Base-by-base conservation (phyloP, 2,888 invertebrate genomes). In the Pilophorus perplexus region DNA sequence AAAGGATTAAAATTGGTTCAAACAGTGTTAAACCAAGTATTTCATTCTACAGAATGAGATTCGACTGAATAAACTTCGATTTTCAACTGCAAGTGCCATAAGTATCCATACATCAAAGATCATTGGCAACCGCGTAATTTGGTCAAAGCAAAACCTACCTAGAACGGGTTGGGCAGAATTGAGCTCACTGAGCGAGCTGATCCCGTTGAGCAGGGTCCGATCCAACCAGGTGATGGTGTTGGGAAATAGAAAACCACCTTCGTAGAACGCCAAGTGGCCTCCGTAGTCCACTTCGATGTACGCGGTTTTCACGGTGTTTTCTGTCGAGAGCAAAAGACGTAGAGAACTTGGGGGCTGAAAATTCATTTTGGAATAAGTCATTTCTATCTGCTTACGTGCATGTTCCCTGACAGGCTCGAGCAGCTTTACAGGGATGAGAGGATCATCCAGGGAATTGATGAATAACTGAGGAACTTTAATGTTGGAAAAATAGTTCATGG, bases 181-280 rank as follows among this genome's bases (percentile, higher is more conserved):
- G 8, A 62, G 48, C 28, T 64, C 64, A 23, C 54, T 84, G 27
- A 90, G 76, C 1, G 89, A 87, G 10, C 89, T 89, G 1, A 88
- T 85, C 68, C 92, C 80, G 1, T 91, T 85, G 1, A 93, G 88
- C n/a, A 93, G 79, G 0, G 92, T 86, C 46, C 91, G 85, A 79
- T 96, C 95, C 68, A 95, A 79, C 96, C 96, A 96, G 67, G 93
- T 93, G 66, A 93, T 88, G 0, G 90, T 89, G 75, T 92, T 89
- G 0, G 95, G 94, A 77, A 90, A 88, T 1, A 93, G 75, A 23
- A 88, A 78, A 16, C 93, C 93, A 8, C 93, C 93, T 79, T 96
- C 95, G 77, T 93, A 93, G 79, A 93, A 96, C 18, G 95, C 96
- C 71, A 96, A 81, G 78, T 96, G 96, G 2, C 96, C 96, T 10